phyloP scores from a whole-genome alignment of 2,888 invertebrate species.

The Exocentrus adspersus region DNA sequence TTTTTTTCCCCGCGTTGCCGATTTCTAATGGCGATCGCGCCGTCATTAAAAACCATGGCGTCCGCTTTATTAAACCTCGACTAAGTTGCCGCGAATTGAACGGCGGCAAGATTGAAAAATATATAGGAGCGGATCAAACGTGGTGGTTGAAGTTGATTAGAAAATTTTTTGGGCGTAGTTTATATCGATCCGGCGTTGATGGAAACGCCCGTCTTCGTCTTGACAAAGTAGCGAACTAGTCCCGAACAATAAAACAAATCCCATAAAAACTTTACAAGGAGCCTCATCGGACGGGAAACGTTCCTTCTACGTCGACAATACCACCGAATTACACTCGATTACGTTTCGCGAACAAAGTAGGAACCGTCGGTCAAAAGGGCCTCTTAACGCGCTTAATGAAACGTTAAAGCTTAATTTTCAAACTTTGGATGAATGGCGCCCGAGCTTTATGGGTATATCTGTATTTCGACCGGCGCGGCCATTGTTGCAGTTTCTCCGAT shows the following conservation, averaged over 20 bases:
- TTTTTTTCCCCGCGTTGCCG: too few species aligned
- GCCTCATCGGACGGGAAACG: conserved; percentile 33
- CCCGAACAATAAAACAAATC: conserved; percentile 36
- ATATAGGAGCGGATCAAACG: too few species aligned
- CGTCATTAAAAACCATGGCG: not conserved
- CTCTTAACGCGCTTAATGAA: conserved; percentile 57
- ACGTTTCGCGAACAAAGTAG: conserved; percentile 34
- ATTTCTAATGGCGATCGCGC: conserved; percentile 4
- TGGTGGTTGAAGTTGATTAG: too few species aligned
- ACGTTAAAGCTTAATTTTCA: conserved; percentile 57
- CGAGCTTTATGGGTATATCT: conserved; percentile 36
- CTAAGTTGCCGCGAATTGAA: too few species aligned
- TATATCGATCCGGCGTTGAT: too few species aligned
- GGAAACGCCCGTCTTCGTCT: not conserved
- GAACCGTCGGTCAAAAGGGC: conserved; percentile 47
- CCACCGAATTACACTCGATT: conserved; percentile 41
- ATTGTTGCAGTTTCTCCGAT: conserved; percentile 11
- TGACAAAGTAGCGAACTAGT: conserved; percentile 1
- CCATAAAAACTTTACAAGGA: conserved; percentile 35
- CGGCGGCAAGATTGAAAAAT: too few species aligned
- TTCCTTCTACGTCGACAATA: conserved; percentile 33
- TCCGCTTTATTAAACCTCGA: too few species aligned
- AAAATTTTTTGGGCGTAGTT: too few species aligned
- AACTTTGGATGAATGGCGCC: conserved; percentile 41
- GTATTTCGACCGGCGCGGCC: conserved; percentile 11